phyloP scores from a whole-genome alignment of 2,797 vertebrate genomes.

The Falco naumanni region DNA sequence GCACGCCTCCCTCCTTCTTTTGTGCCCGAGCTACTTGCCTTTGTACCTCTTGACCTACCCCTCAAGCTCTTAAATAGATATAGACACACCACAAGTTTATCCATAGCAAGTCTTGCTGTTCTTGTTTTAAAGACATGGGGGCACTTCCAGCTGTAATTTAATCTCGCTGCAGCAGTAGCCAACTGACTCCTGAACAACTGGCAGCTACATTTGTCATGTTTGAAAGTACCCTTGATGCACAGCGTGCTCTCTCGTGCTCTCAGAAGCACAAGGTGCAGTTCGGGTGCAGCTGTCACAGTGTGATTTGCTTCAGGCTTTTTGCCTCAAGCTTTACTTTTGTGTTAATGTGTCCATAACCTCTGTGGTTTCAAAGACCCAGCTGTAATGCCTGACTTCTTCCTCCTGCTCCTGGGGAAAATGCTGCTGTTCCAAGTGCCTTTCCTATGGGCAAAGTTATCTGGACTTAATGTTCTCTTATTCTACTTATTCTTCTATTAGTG shows the following conservation, averaged over 20 bases:
- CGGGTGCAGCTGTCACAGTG: background rate
- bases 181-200: background rate
- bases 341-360: background rate
- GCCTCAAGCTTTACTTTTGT: background rate
- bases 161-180: background rate
- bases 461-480: background rate
- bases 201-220: conserved; percentile 10
- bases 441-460: background rate
- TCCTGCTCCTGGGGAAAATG: background rate
- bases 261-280: background rate
- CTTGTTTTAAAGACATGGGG: background rate
- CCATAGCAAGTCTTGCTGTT: background rate
- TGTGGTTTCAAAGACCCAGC: background rate
- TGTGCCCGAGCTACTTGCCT: background rate
- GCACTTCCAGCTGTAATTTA: conserved; percentile 13
- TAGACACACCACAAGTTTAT: background rate
- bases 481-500: background rate
- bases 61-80: background rate
- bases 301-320: conserved; percentile 8
- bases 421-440: background rate
- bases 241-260: background rate
- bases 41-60: background rate
- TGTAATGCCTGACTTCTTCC: background rate
- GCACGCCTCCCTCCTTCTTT: background rate
- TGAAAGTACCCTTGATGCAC: background rate